phyloP scores from a whole-genome alignment of 2,113 vertebrate genomes.

The Naja naja region DNA sequence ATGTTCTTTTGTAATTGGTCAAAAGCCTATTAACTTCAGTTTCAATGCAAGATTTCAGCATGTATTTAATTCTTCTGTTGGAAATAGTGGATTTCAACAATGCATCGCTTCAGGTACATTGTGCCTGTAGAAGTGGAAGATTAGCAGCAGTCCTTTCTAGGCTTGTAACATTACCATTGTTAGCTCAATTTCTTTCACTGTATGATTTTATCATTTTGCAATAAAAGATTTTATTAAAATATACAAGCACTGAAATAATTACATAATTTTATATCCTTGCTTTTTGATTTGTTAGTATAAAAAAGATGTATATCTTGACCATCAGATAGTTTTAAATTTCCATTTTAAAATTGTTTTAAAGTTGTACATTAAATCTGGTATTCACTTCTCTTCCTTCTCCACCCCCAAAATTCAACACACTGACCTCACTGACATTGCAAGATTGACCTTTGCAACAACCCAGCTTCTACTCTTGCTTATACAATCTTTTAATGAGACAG shows the following conservation, averaged over 20 bases:
- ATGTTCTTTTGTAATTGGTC: neutral
- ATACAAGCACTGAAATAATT: neutral
- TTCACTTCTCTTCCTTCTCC: neutral
- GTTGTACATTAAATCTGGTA: neutral
- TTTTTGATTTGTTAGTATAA: neutral
- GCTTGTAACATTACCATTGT: neutral
- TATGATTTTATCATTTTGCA: neutral
- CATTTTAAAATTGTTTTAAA: neutral
- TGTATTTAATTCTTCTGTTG: neutral
- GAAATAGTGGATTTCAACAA: neutral
- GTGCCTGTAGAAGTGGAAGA: neutral
- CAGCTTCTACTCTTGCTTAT: neutral
- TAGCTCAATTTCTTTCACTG: neutral
- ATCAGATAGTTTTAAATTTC: neutral
- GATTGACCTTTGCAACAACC: neutral
- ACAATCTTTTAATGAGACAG: neutral
- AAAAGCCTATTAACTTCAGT: neutral
- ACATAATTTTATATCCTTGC: neutral
- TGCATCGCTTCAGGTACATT: neutral
- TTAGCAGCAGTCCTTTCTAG: neutral
- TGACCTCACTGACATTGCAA: conserved; percentile 4
- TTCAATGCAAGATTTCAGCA: neutral
- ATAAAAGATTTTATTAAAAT: neutral
- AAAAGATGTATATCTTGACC: neutral
- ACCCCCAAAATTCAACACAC: neutral